These are phyloP conservation scores for Neogobius melanostomus DNA, from an alignment of 2,113 vertebrate genomes.

Conservation along the genomic window DNA sequence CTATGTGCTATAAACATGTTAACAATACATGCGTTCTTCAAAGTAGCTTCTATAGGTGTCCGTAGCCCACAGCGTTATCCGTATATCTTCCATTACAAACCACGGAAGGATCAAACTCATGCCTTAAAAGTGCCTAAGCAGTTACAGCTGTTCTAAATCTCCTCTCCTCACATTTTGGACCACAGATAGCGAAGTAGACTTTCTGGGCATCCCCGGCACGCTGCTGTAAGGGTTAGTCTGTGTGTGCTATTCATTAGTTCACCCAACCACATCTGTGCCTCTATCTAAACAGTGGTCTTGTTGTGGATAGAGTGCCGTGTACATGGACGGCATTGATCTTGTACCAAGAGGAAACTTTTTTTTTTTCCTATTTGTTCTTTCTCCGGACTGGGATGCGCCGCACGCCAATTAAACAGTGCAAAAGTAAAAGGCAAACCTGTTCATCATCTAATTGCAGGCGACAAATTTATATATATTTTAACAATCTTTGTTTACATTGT, in stretches of 20 bases:
- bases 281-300: constrained; percentile 32
- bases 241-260: constrained; percentile 45
- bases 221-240: constrained; percentile 4
- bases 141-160: constrained; percentile 50
- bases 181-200: constrained; percentile 28
- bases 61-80: background rate
- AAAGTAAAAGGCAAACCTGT: background rate
- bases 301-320: constrained; percentile 24
- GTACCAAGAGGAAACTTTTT: constrained; percentile 15
- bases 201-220: constrained; percentile 7
- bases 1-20: background rate
- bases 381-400: background rate
- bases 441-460: background rate
- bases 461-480: too few species aligned
- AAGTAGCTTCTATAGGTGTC: constrained; percentile 1
- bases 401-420: background rate
- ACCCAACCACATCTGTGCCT: constrained; percentile 36
- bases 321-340: constrained; percentile 11
- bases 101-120: constrained; percentile 6
- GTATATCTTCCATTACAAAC: constrained; percentile 3
- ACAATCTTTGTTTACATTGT: too few species aligned
- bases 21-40: background rate
- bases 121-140: constrained; percentile 29
- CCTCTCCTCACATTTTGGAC: constrained; percentile 24
- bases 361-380: background rate